Percentiles rank a stretch among this genome's conserved stretches.
Evolutionary conservation across 64 coral and sea anemone species (phyloP).

Genomic region (Catalaphyllia jardinei): DNA sequence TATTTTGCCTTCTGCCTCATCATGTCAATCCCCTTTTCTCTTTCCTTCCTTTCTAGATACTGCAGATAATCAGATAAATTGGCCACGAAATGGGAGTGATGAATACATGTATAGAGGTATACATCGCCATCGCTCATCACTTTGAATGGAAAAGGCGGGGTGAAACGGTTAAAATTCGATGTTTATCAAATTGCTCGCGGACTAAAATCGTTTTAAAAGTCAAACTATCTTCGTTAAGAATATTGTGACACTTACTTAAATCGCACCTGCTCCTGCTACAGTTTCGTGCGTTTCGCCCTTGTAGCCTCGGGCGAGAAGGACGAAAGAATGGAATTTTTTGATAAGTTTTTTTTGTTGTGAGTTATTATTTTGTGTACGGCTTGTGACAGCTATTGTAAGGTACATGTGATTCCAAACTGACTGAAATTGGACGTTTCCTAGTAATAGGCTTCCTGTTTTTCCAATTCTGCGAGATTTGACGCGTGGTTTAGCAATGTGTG

Average conservation of each 20-base stretch:
- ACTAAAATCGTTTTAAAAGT: not conserved
- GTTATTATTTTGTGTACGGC: slow-evolving; percentile 16
- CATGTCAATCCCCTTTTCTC: slow-evolving; percentile 31
- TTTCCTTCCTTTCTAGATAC: slow-evolving; percentile 46
- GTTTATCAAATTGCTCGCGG: slow-evolving; percentile 21
- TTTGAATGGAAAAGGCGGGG: slow-evolving; percentile 46
- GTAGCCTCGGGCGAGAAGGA: slow-evolving; percentile 8
- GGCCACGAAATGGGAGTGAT: slow-evolving; percentile 24
- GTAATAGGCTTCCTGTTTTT: not conserved
- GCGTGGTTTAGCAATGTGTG: not conserved
- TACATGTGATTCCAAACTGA: not conserved
- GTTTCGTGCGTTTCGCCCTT: slow-evolving; percentile 29
- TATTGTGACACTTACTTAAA: not conserved
- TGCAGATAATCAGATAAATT: slow-evolving; percentile 45
- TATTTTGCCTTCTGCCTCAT: slow-evolving; percentile 34
- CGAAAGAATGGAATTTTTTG: slow-evolving; percentile 36
- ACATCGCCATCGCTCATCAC: slow-evolving; percentile 24
- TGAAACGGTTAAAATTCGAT: slow-evolving; percentile 23
- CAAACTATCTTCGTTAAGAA: not conserved
- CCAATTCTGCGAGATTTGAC: not conserved
- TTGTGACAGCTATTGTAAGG: slow-evolving; percentile 29
- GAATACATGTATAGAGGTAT: not conserved
- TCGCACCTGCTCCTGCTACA: not conserved
- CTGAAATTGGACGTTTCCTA: not conserved
- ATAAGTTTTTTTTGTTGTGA: slow-evolving; percentile 28